Evolutionary conservation across 2,888 invertebrate genomes (phyloP), one percentile per base, ranked within the genome.

Genomic region (Doris montereyensis): DNA sequence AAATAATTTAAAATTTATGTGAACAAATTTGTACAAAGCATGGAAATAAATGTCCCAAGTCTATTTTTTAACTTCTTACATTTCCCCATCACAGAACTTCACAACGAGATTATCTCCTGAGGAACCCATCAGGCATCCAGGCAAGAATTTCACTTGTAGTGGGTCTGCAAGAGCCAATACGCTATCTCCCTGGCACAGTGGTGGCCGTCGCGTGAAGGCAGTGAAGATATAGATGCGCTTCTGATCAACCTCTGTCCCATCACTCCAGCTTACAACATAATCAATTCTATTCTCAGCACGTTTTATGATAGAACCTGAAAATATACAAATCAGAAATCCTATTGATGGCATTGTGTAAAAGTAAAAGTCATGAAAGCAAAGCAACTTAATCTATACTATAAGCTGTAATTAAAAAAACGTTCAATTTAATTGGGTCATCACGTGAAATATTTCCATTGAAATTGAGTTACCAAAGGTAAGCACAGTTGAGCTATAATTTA

Each of bases 191-290:
- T 83, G 71, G 21, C 80, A 58, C 70, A 88, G 80, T 1, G 80
- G 80, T 72, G 85, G 88, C 17, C 84, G 82, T 32, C 85, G 86
- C 17, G 88, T 89, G 81, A 86, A 87, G 1, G 87, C 87, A 28
- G 89, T 88, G 83, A 91, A 91, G 32, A 91, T 88, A 79, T 87
- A 87, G 67, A 84, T 84, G 10, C 85, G 83, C 4, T 83, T 83
- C 84, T 90, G 90, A 24, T 81, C 82, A 58, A 85, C 70, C 32
- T 83, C 74, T 2, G 84, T 82, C 0, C 88, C 88, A 80, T 89
- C 87, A 24, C 86, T 80, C 88, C 89, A 89, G 71, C 88, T 86
- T 17, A 91, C 72, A 13, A 83, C 78, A 78, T 88, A 90, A 71
- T 87, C 86, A 28, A 86, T 82, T 3, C 88, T 88, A 65, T 85